A percentile compares a stretch with the other conserved stretches of the same genome.
Conservation (phyloP, 1,140 invertebrate species). For the Papilio helenus region DNA sequence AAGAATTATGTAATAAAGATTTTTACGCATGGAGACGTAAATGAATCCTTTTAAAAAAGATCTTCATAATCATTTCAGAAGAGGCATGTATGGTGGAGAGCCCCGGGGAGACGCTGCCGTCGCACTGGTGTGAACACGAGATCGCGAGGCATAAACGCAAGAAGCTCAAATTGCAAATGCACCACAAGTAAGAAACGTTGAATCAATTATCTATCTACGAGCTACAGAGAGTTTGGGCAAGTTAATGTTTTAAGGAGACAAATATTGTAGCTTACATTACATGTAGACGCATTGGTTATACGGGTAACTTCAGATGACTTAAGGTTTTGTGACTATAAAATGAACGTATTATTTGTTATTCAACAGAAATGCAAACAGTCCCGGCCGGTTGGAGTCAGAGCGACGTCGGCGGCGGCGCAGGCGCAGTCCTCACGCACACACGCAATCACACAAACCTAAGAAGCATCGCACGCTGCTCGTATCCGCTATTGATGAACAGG, state of each 20-base stretch:
- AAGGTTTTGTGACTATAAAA: too few species aligned
- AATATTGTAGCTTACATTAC: not conserved
- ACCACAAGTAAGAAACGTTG: slow-evolving; percentile 56
- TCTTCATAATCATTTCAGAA: slow-evolving; percentile 58
- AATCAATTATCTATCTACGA: not conserved
- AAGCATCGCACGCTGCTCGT: slow-evolving; percentile 76
- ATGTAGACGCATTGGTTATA: not conserved
- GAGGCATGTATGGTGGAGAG: slow-evolving; percentile 74
- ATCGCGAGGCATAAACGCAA: slow-evolving; percentile 63
- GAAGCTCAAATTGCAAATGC: slow-evolving; percentile 70
- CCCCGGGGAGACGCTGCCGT: slow-evolving; percentile 63
- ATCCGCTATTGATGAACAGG: slow-evolving; percentile 76
- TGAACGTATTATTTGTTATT: slow-evolving; percentile 13
- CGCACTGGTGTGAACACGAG: slow-evolving; percentile 75
- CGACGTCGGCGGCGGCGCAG: slow-evolving; percentile 62
- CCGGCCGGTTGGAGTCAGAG: slow-evolving; percentile 68
- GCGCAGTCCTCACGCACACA: slow-evolving; percentile 52
- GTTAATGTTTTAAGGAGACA: not conserved
- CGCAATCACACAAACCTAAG: slow-evolving; percentile 59
- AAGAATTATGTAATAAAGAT: too few species aligned
- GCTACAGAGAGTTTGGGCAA: not conserved
- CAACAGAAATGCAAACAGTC: slow-evolving; percentile 61
- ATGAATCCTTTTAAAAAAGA: not conserved
- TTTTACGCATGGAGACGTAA: too few species aligned
- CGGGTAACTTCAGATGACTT: not conserved